Conservation (phyloP, 2,888 invertebrate genomes). For the Ypsolopha sequella region DNA sequence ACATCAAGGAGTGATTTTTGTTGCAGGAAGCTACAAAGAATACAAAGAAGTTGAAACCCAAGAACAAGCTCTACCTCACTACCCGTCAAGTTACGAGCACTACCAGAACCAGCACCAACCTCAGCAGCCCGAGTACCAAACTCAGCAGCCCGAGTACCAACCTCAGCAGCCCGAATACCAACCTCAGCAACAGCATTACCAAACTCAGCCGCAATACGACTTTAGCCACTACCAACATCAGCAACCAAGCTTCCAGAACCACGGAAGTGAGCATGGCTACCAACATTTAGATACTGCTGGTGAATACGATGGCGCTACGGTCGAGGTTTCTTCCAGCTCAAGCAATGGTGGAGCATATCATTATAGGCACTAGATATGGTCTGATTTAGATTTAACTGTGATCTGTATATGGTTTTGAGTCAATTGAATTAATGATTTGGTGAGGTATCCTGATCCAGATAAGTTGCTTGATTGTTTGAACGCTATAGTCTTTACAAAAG, state of each 20-base stretch:
- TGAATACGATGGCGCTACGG: background rate
- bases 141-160: background rate
- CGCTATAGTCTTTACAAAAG: too few relatives aligned
- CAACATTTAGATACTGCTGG: background rate
- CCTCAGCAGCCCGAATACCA: background rate
- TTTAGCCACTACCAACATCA: background rate
- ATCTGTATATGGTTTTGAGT: background rate
- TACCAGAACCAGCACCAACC: conserved; percentile 9
- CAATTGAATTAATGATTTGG: too few relatives aligned
- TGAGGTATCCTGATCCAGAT: too few relatives aligned
- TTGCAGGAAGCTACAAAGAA: conserved; percentile 28
- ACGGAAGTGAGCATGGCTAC: background rate
- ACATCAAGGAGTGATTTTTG: too few relatives aligned
- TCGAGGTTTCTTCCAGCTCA: background rate
- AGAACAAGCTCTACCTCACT: conserved; percentile 7
- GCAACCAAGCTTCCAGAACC: background rate
- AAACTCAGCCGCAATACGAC: background rate
- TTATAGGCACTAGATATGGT: background rate
- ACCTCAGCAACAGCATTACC: background rate
- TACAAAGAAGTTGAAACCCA: background rate
- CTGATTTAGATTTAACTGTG: too few relatives aligned
- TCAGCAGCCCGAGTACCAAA: background rate
- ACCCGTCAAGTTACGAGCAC: conserved; percentile 13
- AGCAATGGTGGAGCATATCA: background rate
- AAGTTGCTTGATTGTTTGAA: too few relatives aligned